Base-by-base conservation (phyloP, 2,113 vertebrate genomes). In the Siniperca chuatsi region DNA sequence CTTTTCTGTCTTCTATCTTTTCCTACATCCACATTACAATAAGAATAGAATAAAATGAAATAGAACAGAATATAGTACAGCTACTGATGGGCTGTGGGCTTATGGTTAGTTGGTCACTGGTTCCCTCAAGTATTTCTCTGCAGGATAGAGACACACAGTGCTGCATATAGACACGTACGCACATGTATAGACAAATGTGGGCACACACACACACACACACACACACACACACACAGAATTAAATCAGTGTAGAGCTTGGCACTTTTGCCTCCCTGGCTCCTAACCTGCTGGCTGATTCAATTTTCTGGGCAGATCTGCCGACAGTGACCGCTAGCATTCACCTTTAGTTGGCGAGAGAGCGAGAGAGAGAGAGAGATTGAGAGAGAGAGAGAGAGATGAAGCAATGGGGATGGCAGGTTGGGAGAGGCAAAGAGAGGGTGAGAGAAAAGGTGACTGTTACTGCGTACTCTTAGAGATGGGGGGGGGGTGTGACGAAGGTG, bases 211-310 rank as follows among this genome's bases (percentile, higher is more conserved):
- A 57, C 80, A 74, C 82, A 81, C 73, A 83, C 81, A 84, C 69
- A 84, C 83, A 91, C 83, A 83, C 68, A 81, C 76, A 88, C 75
- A 88, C 61, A 81, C 44, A 61, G 25, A 92, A 94, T 93, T 90
- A 89, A 92, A 92, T 93, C 89, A 90, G 90, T 69, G 88, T 81
- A 78, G 81, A 75, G 78, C 84, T 92, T 92, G 86, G 90, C 90
- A 91, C 87, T 87, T 70, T 83, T 83, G 86, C 72, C 85, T 92
- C 77, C 50, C 88, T 90, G 92, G 90, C 89, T 90, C 80, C 88
- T 87, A 90, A 93, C 92, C 90, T 89, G 90, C 89, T 89, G 84
- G 89, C 83, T 93, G 92, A 93, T 94, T 93, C 90, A 94, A 93
- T 94, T 94, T 93, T 82, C 88, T 84, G 89, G 90, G 87, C 87